phyloP scores from a whole-genome alignment of 2,113 vertebrate genomes.

The Halcyon senegalensis region DNA sequence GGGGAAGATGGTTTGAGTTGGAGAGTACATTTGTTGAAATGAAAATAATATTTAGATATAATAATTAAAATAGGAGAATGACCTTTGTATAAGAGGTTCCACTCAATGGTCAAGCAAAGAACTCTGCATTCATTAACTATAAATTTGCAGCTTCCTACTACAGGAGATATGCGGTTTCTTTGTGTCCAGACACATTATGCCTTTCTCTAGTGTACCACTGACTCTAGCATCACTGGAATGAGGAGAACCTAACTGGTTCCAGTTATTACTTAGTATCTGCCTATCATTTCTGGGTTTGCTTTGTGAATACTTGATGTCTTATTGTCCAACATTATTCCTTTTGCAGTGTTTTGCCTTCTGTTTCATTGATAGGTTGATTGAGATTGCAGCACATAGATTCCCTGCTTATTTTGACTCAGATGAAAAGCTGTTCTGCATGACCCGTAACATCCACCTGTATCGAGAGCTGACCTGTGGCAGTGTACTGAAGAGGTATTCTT shows the following conservation, averaged over 20 bases:
- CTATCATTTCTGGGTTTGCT: neutral
- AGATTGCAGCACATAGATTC: slow-evolving; percentile 82
- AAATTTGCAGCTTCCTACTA: neutral
- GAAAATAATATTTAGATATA: neutral
- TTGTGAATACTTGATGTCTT: neutral
- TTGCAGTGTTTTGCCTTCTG: neutral
- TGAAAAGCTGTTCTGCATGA: slow-evolving; percentile 80
- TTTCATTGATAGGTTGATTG: slow-evolving; percentile 72
- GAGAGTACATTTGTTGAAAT: neutral
- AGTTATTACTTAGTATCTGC: neutral
- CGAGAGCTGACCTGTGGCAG: slow-evolving; percentile 82
- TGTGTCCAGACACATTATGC: neutral
- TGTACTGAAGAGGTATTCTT: slow-evolving; percentile 79
- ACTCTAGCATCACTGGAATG: neutral
- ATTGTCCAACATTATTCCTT: neutral
- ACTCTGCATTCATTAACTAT: neutral
- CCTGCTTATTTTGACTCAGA: slow-evolving; percentile 76
- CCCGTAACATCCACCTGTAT: slow-evolving; percentile 78
- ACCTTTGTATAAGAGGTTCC: too few species aligned
- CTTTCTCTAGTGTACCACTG: neutral
- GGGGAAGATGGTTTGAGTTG: neutral
- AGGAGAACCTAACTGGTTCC: neutral
- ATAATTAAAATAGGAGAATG: neutral
- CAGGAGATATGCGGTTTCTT: neutral
- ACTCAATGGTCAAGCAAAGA: neutral